Evolutionary conservation across 2,113 vertebrate species (phyloP).

Genomic region (Osmerus mordax): DNA sequence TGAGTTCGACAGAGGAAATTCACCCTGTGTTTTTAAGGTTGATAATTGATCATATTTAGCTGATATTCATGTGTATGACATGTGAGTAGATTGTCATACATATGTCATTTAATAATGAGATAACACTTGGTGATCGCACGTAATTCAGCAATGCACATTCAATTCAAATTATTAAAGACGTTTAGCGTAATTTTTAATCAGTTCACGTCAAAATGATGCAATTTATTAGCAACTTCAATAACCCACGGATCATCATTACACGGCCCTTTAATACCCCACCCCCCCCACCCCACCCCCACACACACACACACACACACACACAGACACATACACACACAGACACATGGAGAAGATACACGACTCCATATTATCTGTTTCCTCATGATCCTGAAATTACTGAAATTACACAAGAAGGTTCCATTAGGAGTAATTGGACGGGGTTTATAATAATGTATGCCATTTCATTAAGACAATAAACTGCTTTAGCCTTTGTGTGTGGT

Average conservation of each 20-base stretch:
- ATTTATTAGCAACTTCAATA: too few species aligned
- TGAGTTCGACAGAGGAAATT: too few species aligned
- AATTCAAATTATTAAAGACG: too few species aligned
- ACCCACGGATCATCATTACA: background rate
- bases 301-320: background rate
- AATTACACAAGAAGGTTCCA: constrained; percentile 56
- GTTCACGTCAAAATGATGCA: too few species aligned
- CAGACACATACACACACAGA: background rate
- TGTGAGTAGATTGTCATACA: too few species aligned
- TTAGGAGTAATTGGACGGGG: constrained; percentile 66
- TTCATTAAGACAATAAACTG: constrained; percentile 63
- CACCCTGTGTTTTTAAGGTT: too few species aligned
- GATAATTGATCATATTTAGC: too few species aligned
- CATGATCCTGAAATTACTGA: constrained; percentile 56
- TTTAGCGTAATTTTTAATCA: too few species aligned
- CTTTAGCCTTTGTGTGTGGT: constrained; percentile 58
- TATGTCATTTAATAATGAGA: too few species aligned
- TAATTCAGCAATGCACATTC: too few species aligned
- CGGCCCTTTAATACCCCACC: background rate
- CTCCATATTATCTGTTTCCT: constrained; percentile 39
- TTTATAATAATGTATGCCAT: constrained; percentile 67
- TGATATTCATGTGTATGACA: too few species aligned
- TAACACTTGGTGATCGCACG: too few species aligned
- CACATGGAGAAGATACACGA: constrained; percentile 27
- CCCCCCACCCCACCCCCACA: background rate